Base-by-base conservation (phyloP, 1,140 invertebrate species). In the Lutraria rhynchaena region DNA sequence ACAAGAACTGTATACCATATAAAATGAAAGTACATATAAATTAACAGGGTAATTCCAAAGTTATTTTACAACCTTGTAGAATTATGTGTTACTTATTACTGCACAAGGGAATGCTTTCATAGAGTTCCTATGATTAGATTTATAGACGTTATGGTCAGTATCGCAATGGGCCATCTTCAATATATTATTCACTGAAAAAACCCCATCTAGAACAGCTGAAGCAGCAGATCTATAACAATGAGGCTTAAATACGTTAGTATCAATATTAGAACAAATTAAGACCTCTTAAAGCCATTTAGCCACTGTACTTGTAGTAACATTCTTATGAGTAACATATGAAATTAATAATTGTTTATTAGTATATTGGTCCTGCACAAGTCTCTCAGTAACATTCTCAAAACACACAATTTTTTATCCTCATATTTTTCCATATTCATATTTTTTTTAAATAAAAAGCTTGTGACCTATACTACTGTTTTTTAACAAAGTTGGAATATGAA, bases 241-340 rank as follows among this genome's bases (percentile, higher is more conserved):
- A 37, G 73, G 57, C 27, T 75, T 75, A 49, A 75, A 75, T 33
- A 46, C 27, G 5, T n/a, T 4, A 13, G 29, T 41, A 60, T 74
- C 57, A 24, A 75, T 75, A 22, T 37, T 27, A 27, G 73, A 57
- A 24, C 60, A 13, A 29, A 22, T 29, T 29, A 75, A 31, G 3
- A 61, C 57, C 11, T 13, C 37, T 35, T 35, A 61, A 1, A 75
- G 33, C 71, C 71, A 74, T 60, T 33, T 74, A 74, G 71, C 71
- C 15, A 74, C 60, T 29, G 53, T 74, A 37, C 53, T 60, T 22
- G 71, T 60, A 58, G 71, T n/a, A 17, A 74, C 69, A 27, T 29
- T 73, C n/a, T 60, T 74, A 37, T 41, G 60, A 22, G 71, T 74
- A 22, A 60, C 57, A 74, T 58, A 74, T 27, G 71, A 74, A n/a